These are phyloP conservation scores for Pelmatolapia mariae DNA, from an alignment of 2,113 vertebrate species.

Conservation along the genomic window DNA sequence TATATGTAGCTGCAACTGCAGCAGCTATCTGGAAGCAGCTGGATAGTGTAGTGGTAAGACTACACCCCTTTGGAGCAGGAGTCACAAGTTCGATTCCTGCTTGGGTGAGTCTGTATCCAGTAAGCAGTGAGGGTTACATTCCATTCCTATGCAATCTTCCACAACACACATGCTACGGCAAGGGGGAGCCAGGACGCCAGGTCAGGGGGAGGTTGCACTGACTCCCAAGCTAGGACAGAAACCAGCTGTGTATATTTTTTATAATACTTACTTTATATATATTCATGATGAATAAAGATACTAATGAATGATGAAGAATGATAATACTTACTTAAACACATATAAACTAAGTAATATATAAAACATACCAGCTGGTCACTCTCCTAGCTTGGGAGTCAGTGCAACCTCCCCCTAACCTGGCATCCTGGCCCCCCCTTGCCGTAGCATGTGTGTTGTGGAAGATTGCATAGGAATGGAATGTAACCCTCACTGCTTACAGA, in stretches of 20 bases:
- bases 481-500: too few species aligned
- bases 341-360: neutral
- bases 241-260: fast-evolving
- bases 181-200: neutral
- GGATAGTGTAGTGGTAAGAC: fast-evolving
- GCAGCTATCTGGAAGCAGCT: fast-evolving
- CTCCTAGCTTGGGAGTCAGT: fast-evolving
- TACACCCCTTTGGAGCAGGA: fast-evolving
- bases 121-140: neutral
- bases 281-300: too few species aligned
- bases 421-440: fast-evolving
- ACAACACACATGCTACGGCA: fast-evolving
- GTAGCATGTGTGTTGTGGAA: neutral
- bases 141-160: neutral
- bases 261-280: neutral
- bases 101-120: fast-evolving
- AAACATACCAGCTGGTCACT: fast-evolving
- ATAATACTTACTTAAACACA: too few species aligned
- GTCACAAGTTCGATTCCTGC: fast-evolving
- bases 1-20: neutral
- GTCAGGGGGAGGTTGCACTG: fast-evolving
- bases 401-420: fast-evolving
- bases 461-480: fast-evolving
- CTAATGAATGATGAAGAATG: too few species aligned
- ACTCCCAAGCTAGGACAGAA: neutral